Conservation (phyloP, 2,888 invertebrate species). For the Harpagoxenus sublaevis region DNA sequence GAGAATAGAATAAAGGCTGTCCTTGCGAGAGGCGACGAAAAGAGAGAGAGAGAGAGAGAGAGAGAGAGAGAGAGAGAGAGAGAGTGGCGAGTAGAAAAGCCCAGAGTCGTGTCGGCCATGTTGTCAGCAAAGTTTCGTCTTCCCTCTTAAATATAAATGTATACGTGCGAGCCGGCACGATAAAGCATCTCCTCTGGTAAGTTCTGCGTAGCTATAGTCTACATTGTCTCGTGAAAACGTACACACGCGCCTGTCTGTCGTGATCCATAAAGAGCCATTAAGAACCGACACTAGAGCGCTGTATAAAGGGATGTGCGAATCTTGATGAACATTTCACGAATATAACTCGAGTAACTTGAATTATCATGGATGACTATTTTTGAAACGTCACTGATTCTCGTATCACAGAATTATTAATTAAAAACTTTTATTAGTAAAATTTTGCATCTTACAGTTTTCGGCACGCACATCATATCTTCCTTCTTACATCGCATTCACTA, state of each 20-base stretch:
- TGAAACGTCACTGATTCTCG: background rate
- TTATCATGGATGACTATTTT: background rate
- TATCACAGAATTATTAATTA: background rate
- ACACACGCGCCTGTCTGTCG: constrained; percentile 42
- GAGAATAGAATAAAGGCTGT: constrained; percentile 75
- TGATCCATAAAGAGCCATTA: constrained; percentile 45
- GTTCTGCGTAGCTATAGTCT: constrained; percentile 60
- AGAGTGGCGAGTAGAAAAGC: constrained; percentile 74
- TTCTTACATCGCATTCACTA: background rate
- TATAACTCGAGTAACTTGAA: background rate
- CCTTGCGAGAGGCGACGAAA: constrained; percentile 71
- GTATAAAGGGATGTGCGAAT: constrained; percentile 31
- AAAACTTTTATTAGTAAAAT: constrained; percentile 1
- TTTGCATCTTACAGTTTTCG: background rate
- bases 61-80: constrained; percentile 55
- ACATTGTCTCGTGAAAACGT: constrained; percentile 51
- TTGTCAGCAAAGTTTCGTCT: constrained; percentile 78
- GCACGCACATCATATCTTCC: background rate
- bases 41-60: constrained; percentile 52
- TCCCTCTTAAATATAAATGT: constrained; percentile 80
- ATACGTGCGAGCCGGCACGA: constrained; percentile 71
- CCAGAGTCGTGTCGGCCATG: constrained; percentile 75
- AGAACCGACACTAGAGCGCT: constrained; percentile 21
- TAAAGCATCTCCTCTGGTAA: constrained; percentile 70
- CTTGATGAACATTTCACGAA: constrained; percentile 29